Base-by-base conservation (phyloP, 2,888 invertebrate genomes). In the Allacma fusca region DNA sequence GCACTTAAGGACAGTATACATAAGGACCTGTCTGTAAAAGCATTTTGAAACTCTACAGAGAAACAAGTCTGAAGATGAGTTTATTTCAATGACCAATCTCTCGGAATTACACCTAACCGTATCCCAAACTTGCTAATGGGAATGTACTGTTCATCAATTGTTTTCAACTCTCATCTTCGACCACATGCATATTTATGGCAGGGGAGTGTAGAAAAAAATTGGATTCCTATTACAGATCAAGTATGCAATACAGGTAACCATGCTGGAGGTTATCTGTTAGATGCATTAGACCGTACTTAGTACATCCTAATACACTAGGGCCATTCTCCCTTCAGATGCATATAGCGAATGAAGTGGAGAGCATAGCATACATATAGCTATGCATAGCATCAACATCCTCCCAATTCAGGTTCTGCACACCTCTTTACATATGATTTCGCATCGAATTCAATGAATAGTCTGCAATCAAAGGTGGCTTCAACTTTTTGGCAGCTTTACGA, bases 401-500 rank as follows among this genome's bases (percentile, higher is more conserved):
- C 16, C 19, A 50, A 16, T 50, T 50, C 50, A 50, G 50, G 50
- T 50, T 50, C 50, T 50, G 50, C 50, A 50, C 50, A 50, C 50
- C 50, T 19, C 19, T 50, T 50, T 50, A 50, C 50, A 16, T 50
- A 50, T 1, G 50, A 50, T 50, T 50, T 50, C 16, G 50, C 62
- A 62, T 62, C 71, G 12, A 44, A 43, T 28, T 57, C 71, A 50
- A 13, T 75, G 69, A 75, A 75, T 69, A 59, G 62, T 26, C 34
- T 75, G 40, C 69, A 68, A 69, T 75, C 75, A 75, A 69, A 75
- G 69, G 69, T 75, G 70, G 75, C 64, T 78, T 69, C 64, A 74
- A 74, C 40, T 65, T 72, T 75, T 75, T 77, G 79, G 70, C 79
- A 79, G 75, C 29, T 79, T 79, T 77, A 79, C 64, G 77, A 77